Conservation (phyloP, 1,140 invertebrate species). For the Drosophila kanapiae region DNA sequence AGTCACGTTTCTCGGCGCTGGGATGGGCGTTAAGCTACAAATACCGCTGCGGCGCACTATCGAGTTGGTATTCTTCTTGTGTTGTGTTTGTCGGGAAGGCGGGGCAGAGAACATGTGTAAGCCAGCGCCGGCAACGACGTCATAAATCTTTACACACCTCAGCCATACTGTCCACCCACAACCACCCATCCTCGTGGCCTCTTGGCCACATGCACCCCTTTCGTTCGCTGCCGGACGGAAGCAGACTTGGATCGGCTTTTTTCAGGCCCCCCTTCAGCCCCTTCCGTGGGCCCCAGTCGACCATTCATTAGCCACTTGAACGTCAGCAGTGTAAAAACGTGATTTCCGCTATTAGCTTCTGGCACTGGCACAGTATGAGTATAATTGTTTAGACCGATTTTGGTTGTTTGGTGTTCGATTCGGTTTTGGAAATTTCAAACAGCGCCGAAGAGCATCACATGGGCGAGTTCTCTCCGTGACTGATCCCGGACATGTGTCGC, state of each 20-base stretch:
- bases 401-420: conserved; percentile 14
- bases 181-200: conserved; percentile 20
- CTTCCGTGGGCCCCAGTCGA: background rate
- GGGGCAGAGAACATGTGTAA: conserved; percentile 60
- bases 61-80: conserved; percentile 40
- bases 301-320: conserved; percentile 53
- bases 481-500: conserved; percentile 1
- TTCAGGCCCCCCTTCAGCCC: background rate
- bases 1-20: conserved; percentile 59
- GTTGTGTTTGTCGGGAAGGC: conserved; percentile 25
- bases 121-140: conserved; percentile 59
- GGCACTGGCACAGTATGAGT: conserved; percentile 6
- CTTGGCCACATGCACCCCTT: conserved; percentile 18
- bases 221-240: conserved; percentile 50
- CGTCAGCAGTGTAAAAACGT: conserved; percentile 73
- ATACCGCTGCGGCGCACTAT: conserved; percentile 41
- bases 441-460: background rate
- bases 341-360: conserved; percentile 70
- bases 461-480: background rate
- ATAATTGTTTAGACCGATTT: conserved; percentile 57
- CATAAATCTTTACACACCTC: conserved; percentile 74
- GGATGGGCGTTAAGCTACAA: conserved; percentile 24
- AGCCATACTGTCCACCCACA: conserved; percentile 25
- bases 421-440: conserved; percentile 3
- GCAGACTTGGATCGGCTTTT: conserved; percentile 32